phyloP scores from a whole-genome alignment of 1,140 invertebrate species.

The Thaumatotibia leucotreta region DNA sequence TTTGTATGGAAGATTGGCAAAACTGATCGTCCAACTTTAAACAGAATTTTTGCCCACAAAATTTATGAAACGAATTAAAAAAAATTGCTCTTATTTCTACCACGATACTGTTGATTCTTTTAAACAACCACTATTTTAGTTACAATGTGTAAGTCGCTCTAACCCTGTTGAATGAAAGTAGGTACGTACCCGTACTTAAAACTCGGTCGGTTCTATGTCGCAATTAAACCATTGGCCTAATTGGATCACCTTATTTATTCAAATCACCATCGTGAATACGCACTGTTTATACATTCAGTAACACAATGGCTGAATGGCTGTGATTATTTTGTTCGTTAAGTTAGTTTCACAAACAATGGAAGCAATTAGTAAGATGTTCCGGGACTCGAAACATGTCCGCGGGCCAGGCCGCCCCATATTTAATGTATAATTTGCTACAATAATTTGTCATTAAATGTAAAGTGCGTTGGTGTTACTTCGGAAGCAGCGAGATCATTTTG shows the following conservation, averaged over 20 bases:
- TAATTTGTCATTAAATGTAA: neutral
- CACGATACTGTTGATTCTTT: too few relatives aligned
- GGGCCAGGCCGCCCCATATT: neutral
- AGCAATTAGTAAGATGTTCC: constrained; percentile 19
- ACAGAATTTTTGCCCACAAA: too few relatives aligned
- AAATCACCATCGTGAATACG: neutral
- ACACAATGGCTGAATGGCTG: constrained; percentile 19
- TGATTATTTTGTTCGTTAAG: constrained; percentile 26
- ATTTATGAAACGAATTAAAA: too few relatives aligned
- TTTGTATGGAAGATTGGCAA: too few relatives aligned
- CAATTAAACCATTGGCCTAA: neutral
- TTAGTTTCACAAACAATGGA: constrained; percentile 14
- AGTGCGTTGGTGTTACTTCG: too few relatives aligned
- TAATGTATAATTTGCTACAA: neutral
- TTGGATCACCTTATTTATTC: neutral
- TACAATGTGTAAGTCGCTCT: too few relatives aligned
- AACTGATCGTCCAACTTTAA: too few relatives aligned
- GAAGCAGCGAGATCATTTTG: too few relatives aligned
- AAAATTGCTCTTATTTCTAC: too few relatives aligned
- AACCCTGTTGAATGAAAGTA: too few relatives aligned
- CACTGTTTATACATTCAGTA: neutral
- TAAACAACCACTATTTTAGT: too few relatives aligned
- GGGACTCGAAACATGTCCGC: constrained; percentile 8
- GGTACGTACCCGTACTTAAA: too few relatives aligned
- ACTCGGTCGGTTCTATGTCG: neutral